A percentile compares a stretch with the other conserved stretches of the same genome.
Evolutionary conservation across 1,140 invertebrate genomes (phyloP).

Genomic region (Dufourea novaeangliae): DNA sequence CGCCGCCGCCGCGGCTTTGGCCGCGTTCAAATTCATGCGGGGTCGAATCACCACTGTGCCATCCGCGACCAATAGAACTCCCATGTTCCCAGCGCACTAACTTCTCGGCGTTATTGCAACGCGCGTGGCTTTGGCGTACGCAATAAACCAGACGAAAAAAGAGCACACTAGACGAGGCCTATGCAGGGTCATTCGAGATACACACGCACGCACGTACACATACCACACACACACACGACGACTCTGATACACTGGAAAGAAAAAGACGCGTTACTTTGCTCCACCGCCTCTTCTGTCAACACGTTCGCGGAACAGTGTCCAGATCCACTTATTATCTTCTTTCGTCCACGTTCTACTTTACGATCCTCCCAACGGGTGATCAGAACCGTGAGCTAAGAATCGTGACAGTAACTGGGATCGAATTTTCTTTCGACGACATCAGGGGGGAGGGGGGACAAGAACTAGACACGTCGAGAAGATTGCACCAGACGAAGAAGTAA

Average conservation of each 20-base stretch:
- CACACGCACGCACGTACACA: neutral
- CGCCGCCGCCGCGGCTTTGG: conserved; percentile 25
- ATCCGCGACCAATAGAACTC: conserved; percentile 76
- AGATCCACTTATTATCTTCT: neutral
- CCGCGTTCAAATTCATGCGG: conserved; percentile 65
- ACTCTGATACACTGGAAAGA: neutral
- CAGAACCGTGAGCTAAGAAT: neutral
- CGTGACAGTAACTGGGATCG: neutral
- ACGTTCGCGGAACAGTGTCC: neutral
- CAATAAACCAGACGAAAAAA: neutral
- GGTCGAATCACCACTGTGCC: conserved; percentile 66
- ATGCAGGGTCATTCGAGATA: neutral
- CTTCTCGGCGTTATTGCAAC: neutral
- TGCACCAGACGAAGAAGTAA: neutral
- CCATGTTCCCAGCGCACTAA: conserved; percentile 67
- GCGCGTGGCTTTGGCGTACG: no score
- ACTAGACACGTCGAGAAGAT: neutral
- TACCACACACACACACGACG: neutral
- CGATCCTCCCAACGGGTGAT: neutral
- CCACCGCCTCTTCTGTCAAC: neutral
- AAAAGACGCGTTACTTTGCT: neutral
- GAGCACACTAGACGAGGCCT: neutral
- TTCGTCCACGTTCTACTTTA: neutral
- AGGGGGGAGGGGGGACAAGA: neutral
- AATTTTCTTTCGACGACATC: neutral